These are phyloP conservation scores for Petrocephalus schoutedeni DNA, from an alignment of 2,797 vertebrate species.

Conservation along the genomic window DNA sequence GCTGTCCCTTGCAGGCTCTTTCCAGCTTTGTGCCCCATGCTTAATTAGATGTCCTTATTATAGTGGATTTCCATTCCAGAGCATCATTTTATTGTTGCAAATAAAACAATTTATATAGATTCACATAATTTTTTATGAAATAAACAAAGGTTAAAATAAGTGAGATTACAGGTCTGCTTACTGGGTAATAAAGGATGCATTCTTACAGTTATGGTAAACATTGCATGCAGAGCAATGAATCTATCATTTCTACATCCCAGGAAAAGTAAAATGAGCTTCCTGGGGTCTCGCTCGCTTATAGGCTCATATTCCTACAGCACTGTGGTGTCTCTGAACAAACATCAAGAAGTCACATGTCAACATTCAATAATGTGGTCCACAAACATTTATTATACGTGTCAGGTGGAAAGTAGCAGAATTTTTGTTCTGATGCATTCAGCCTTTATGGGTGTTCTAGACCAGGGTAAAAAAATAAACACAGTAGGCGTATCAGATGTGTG, in stretches of 20 bases:
- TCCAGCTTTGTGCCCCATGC: neutral
- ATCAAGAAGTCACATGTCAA: neutral
- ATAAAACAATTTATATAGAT: neutral
- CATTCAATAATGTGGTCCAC: neutral
- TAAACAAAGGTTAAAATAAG: neutral
- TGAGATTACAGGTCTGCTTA: neutral
- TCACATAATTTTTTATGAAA: neutral
- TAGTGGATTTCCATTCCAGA: neutral
- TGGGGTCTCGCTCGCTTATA: neutral
- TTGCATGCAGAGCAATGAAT: neutral
- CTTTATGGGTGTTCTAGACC: neutral
- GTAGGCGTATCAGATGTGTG: neutral
- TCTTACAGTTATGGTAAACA: neutral
- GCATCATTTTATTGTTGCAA: neutral
- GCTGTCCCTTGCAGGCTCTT: neutral
- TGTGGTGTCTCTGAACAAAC: neutral
- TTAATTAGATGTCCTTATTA: neutral
- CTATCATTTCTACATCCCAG: neutral
- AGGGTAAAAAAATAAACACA: neutral
- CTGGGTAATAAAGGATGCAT: neutral
- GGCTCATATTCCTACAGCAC: neutral
- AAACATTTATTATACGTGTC: neutral
- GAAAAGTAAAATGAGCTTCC: neutral
- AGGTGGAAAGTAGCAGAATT: neutral
- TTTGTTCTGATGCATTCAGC: neutral